These are phyloP conservation scores for Agelaius phoeniceus DNA, from an alignment of 2,113 vertebrate genomes.

Conservation along the genomic window DNA sequence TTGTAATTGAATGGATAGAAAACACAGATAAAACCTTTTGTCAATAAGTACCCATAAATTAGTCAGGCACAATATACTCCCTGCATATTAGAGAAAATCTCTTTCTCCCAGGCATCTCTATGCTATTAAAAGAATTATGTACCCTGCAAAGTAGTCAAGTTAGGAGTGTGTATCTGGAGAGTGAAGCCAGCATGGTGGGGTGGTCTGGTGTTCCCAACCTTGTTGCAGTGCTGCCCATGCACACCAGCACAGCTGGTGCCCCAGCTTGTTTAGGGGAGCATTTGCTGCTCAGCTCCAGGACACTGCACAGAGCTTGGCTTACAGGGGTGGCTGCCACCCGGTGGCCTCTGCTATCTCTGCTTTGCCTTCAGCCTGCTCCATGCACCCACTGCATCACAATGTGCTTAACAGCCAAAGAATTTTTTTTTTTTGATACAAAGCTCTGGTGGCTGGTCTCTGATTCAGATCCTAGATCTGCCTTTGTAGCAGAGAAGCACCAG, in stretches of 20 bases:
- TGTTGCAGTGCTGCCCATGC: neutral
- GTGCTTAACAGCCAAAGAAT: neutral
- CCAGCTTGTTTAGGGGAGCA: neutral
- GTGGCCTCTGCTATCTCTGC: neutral
- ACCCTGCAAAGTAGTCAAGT: neutral
- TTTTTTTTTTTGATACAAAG: neutral
- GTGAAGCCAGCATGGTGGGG: neutral
- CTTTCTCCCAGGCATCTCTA: neutral
- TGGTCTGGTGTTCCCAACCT: neutral
- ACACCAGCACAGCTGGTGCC: accelerated
- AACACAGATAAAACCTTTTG: conserved; percentile 31
- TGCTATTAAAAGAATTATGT: neutral
- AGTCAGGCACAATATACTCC: neutral
- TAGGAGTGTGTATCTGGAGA: neutral
- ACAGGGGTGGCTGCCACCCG: accelerated
- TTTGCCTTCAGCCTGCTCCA: neutral
- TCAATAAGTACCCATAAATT: conserved; percentile 25
- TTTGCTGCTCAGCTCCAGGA: accelerated
- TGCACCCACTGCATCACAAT: too few relatives aligned
- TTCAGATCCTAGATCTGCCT: neutral
- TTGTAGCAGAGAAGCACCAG: neutral
- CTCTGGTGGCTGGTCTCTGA: neutral
- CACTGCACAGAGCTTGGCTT: accelerated
- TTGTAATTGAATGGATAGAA: neutral
- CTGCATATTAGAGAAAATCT: neutral